Percentiles rank a stretch among this genome's conserved stretches.
Evolutionary conservation across 2,888 invertebrate species (phyloP).

Genomic region (Leucozona laternaria): DNA sequence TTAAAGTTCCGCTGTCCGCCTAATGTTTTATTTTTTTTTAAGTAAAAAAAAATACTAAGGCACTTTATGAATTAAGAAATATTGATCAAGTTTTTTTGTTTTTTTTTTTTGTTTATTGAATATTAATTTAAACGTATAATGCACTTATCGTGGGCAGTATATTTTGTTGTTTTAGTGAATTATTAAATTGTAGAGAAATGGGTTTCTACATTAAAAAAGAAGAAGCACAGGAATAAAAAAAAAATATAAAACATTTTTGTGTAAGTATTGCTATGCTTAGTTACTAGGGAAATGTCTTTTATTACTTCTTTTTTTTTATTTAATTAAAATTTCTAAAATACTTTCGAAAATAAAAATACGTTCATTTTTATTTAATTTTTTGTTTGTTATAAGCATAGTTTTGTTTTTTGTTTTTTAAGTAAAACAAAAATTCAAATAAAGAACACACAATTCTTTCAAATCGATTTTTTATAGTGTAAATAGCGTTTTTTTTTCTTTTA

Average conservation of each 20-base stretch:
- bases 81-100: slow-evolving; percentile 5
- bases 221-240: slow-evolving; percentile 76
- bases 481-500: slow-evolving; percentile 47
- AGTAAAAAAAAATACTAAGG: slow-evolving; percentile 61
- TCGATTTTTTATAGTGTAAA: slow-evolving; percentile 58
- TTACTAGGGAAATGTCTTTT: slow-evolving; percentile 61
- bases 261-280: slow-evolving; percentile 74
- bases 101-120: slow-evolving; percentile 19
- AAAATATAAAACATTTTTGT: slow-evolving; percentile 35
- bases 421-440: slow-evolving; percentile 51
- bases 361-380: neutral
- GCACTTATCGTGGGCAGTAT: slow-evolving; percentile 60
- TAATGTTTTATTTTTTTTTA: slow-evolving; percentile 25
- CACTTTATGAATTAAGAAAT: slow-evolving; percentile 63
- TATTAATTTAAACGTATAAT: slow-evolving; percentile 11
- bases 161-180: slow-evolving; percentile 29
- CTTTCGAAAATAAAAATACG: slow-evolving; percentile 13
- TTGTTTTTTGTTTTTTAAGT: slow-evolving; percentile 30
- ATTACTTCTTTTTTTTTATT: slow-evolving; percentile 13
- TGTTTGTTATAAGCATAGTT: slow-evolving; percentile 42
- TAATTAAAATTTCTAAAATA: slow-evolving; percentile 15
- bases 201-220: slow-evolving; percentile 65
- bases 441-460: slow-evolving; percentile 40
- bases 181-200: slow-evolving; percentile 34
- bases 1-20: slow-evolving; percentile 51